Percentiles rank a stretch among this genome's conserved stretches.
These are phyloP conservation scores for Drosophila paracracens DNA, from an alignment of 2,888 invertebrate genomes.

Conservation along the genomic window DNA sequence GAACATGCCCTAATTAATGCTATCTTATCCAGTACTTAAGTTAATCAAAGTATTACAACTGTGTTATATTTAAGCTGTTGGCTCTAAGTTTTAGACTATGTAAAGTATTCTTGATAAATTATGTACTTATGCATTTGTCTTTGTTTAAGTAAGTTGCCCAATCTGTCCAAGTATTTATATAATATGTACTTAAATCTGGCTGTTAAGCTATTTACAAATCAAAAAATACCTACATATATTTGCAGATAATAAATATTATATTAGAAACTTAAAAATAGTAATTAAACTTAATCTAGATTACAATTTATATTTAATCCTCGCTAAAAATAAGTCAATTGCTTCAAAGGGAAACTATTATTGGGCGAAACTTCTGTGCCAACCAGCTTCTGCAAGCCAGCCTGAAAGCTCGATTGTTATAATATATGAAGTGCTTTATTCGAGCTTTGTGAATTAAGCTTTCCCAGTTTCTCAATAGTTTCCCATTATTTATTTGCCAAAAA, in stretches of 20 bases:
- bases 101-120: background rate
- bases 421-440: background rate
- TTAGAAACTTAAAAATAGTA: background rate
- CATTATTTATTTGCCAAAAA: background rate
- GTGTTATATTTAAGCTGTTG: constrained; percentile 9
- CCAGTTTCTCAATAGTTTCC: background rate
- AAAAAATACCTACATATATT: background rate
- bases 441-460: background rate
- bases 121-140: background rate
- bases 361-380: background rate
- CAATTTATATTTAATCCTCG: background rate
- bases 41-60: constrained; percentile 15
- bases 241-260: background rate
- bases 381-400: background rate
- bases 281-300: background rate
- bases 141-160: background rate
- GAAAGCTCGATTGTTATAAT: background rate
- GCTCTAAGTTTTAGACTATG: background rate
- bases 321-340: background rate
- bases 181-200: background rate
- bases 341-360: background rate
- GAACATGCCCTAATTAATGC: constrained; percentile 87
- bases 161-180: background rate
- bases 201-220: background rate
- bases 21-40: background rate